A percentile compares a stretch with the other conserved stretches of the same genome.
Conservation (phyloP, 2,888 invertebrate genomes). For the Craniophora ligustri region DNA sequence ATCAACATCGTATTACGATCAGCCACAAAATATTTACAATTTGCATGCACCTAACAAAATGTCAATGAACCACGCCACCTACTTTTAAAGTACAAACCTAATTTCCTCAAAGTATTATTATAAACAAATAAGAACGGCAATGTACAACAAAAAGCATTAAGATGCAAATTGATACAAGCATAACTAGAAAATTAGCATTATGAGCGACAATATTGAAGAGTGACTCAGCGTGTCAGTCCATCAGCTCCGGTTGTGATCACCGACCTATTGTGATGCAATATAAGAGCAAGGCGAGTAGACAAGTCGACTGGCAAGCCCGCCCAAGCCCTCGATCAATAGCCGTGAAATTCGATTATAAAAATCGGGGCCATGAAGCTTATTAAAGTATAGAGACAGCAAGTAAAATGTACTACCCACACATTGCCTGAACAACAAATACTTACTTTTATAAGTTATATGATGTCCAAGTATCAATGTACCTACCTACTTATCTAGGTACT, state of each 20-base stretch:
- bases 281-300: constrained; percentile 66
- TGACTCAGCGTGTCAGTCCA: constrained; percentile 83
- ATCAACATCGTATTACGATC: constrained; percentile 19
- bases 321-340: constrained; percentile 83
- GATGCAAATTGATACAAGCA: constrained; percentile 86
- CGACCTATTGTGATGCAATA: constrained; percentile 75
- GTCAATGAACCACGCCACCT: constrained; percentile 37
- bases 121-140: constrained; percentile 61
- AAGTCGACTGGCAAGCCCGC: constrained; percentile 80
- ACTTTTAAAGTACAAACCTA: constrained; percentile 35
- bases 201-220: constrained; percentile 83
- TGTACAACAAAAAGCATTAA: constrained; percentile 79
- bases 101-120: constrained; percentile 46
- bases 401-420: constrained; percentile 38
- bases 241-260: constrained; percentile 76
- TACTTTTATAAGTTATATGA: constrained; percentile 3
- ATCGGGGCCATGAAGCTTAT: constrained; percentile 60
- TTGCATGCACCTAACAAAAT: constrained; percentile 33
- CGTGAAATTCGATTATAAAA: constrained; percentile 83
- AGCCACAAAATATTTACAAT: constrained; percentile 34
- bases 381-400: constrained; percentile 54
- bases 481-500: neutral
- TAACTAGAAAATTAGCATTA: constrained; percentile 85
- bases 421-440: neutral
- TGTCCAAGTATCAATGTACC: neutral